Percentiles rank a stretch among this genome's conserved stretches.
phyloP scores from a whole-genome alignment of 2,113 vertebrate species.

The Falcunculus frontatus region DNA sequence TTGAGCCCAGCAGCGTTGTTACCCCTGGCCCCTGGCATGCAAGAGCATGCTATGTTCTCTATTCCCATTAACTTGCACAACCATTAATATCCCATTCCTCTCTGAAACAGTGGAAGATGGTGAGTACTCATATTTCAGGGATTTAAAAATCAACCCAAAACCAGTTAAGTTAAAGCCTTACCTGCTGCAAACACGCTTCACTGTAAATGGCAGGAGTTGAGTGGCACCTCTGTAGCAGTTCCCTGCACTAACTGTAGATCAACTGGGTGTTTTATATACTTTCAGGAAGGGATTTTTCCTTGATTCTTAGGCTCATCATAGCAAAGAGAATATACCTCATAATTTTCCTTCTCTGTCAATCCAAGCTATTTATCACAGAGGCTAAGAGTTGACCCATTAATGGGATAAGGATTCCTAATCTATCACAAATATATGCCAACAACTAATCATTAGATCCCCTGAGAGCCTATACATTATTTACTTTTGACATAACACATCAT shows the following conservation, averaged over 20 bases:
- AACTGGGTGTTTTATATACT: background rate
- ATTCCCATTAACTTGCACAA: background rate
- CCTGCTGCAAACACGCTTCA: background rate
- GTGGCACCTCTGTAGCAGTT: background rate
- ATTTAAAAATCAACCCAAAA: background rate
- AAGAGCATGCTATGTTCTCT: background rate
- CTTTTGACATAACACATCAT: background rate
- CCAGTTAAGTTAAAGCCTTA: background rate
- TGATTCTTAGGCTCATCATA: background rate
- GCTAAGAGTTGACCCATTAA: conserved; percentile 46
- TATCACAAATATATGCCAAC: conserved; percentile 39
- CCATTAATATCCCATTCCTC: background rate
- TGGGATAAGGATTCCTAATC: conserved; percentile 21
- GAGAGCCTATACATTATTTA: conserved; percentile 25
- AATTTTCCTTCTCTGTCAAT: conserved; percentile 11
- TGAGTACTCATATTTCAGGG: background rate
- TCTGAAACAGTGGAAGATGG: background rate
- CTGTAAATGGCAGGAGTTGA: background rate
- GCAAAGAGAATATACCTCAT: conserved; percentile 18
- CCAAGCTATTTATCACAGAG: conserved; percentile 45
- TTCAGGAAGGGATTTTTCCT: background rate
- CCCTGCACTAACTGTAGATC: background rate
- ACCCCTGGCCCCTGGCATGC: background rate
- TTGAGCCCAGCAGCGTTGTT: background rate
- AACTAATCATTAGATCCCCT: conserved; percentile 22